phyloP scores from a whole-genome alignment of 2,888 invertebrate species.

The Salticus scenicus region DNA sequence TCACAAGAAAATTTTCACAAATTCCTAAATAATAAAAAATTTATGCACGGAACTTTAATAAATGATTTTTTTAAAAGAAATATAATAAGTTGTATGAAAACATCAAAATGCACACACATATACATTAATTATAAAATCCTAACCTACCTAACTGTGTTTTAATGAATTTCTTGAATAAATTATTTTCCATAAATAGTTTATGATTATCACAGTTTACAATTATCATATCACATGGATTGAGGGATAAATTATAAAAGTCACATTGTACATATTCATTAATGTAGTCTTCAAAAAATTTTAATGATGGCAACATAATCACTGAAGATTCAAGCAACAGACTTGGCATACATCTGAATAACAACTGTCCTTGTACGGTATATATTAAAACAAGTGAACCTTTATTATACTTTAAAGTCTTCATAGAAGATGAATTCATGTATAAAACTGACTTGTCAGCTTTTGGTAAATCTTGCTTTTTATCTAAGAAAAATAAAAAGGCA shows the following conservation, averaged over 20 bases:
- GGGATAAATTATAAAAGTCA: neutral
- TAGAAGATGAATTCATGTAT: slow-evolving; percentile 6
- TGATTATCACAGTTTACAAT: neutral
- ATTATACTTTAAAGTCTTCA: slow-evolving; percentile 3
- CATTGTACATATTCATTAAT: neutral
- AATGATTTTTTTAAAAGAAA: no score
- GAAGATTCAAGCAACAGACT: neutral
- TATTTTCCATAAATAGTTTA: neutral
- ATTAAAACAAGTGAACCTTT: slow-evolving; percentile 16
- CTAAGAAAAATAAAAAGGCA: no score
- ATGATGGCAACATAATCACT: neutral
- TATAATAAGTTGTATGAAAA: no score
- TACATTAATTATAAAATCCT: no score
- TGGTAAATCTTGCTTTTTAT: neutral
- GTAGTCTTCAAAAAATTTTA: slow-evolving; percentile 17
- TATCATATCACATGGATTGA: slow-evolving; percentile 20
- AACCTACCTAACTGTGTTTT: slow-evolving; percentile 29
- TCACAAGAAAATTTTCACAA: no score
- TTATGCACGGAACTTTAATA: no score
- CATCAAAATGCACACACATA: no score
- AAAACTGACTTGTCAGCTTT: neutral
- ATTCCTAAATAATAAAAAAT: no score
- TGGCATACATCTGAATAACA: slow-evolving; percentile 29
- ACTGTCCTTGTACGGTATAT: slow-evolving; percentile 8
- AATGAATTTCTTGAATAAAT: slow-evolving; percentile 2